Evolutionary conservation across 37 sponge, comb jelly and placozoan genomes (phyloP), one percentile per base, ranked within the genome.

Genomic region (Spongilla lacustris): DNA sequence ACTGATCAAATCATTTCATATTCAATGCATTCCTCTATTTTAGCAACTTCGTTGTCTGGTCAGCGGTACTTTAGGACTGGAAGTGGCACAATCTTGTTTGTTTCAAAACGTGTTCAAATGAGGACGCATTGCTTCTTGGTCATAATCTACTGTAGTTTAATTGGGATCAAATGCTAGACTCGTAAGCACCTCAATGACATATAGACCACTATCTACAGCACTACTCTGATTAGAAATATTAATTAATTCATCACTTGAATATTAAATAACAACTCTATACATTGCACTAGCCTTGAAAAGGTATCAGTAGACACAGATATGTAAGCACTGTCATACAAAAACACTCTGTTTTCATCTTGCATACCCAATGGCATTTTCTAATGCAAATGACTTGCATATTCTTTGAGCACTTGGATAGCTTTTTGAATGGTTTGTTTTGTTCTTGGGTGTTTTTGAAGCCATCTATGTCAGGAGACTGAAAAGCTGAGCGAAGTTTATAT

Each of bases 141-240:
- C 41, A 41, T 41, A 41, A 41, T 9, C 41, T 41, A 41, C 17
- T 28, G 30, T 4, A 24, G 32, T 5, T 69, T 79, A 80, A 36
- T 86, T 66, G 28, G 25, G 29, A 69, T 50, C 80, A 25, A 71
- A 49, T 58, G 87, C 87, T n/a, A 79, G 24, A 35, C 70, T 41
- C n/a, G 80, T 79, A 86, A n/a, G 33, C 4, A 50, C 71, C 17
- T 79, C 80, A 10, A 86, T 21, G 27, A 73, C 87, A 79, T 70
- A 86, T 23, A 86, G 66, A 22, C 50, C 49, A 35, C 80, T 78
- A 36, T 86, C 87, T 48, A 32, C 69, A 26, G 77, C 23, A 30
- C 87, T 80, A 71, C 41, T 27, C 36, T 86, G 87, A 46, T 78
- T 86, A 32, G 79, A 34, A 4, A 86, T 36, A 79, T 86, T 86